Base-by-base conservation (phyloP, 2,113 vertebrate species). In the Ploceus nigricollis region DNA sequence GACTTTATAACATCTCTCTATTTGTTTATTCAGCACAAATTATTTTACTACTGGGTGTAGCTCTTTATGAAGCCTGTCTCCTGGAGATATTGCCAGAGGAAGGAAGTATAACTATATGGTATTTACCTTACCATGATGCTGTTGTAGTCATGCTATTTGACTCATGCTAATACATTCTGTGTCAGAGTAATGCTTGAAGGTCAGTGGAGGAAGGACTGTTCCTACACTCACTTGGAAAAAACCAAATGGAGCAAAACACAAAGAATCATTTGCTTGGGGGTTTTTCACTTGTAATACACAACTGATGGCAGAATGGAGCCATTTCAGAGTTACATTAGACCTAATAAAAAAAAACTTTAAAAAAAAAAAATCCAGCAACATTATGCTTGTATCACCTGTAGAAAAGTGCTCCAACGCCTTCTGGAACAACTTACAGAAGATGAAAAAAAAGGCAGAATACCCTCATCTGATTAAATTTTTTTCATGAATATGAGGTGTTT, bases 21-120 rank as follows among this genome's bases (percentile, higher is more conserved):
- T 96, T 93, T 94, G 92, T 82, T 93, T 94, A 90, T 24, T 44
- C 72, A 78, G 90, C 16, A 68, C 44, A 75, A 90, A 87, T 68
- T 35, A 96, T 95, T 96, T 96, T 95, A 94, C 82, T 95, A 56
- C 27, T 54, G 93, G 94, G 96, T 81, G 94, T 78, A 94, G 72
- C 76, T 81, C 79, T 92, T 81, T 87, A 80, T 71, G 64, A 95
- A 92, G 64, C 58, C 82, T 75, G 64, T 76, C 93, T 89, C 80
- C 76, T 92, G 90, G 69, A 82, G 91, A 93, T 75, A 75, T 5
- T 61, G 56, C 61, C 76, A 81, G 65, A 75, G 71, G 47, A 83
- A 94, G 76, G 51, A 97, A 94, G 78, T 79, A 42, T 35, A 90
- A 72, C 37, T 89, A 47, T 27, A 94, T 21, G 58, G 44, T 95